phyloP scores from a whole-genome alignment of 2,113 vertebrate genomes.

The Bos javanicus region DNA sequence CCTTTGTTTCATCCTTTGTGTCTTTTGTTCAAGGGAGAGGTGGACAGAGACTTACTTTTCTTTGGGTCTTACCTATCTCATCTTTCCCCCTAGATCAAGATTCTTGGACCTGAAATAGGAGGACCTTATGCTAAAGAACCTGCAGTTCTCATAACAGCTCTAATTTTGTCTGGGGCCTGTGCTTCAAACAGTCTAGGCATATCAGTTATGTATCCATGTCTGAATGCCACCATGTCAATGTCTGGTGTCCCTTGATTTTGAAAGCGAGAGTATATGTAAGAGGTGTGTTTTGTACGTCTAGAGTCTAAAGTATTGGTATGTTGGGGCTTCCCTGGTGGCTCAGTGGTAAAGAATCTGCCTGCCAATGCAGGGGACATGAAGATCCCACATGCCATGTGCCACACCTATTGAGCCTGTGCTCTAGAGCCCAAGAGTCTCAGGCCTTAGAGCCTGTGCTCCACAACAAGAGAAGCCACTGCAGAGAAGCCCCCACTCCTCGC shows the following conservation, averaged over 20 bases:
- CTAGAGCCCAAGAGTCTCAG: background rate
- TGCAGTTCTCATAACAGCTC: background rate
- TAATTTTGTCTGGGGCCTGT: background rate
- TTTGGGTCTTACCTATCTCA: background rate
- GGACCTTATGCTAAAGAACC: background rate
- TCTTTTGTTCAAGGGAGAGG: background rate
- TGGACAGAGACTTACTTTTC: background rate
- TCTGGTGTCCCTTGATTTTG: background rate
- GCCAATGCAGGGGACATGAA: background rate
- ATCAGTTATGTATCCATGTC: background rate
- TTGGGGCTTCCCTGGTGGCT: background rate
- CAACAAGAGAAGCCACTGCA: background rate
- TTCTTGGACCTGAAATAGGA: background rate
- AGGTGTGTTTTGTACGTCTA: background rate
- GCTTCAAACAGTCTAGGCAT: background rate
- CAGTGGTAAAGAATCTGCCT: background rate
- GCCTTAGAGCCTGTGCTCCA: background rate
- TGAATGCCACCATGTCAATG: background rate
- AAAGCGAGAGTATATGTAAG: background rate
- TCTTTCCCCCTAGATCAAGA: background rate
- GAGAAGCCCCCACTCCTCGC: background rate
- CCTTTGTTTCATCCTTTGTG: background rate
- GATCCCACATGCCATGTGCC: background rate
- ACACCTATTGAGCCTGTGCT: background rate
- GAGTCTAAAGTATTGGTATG: background rate